phyloP scores from a whole-genome alignment of 2,113 vertebrate genomes.

The Cyphomyrus discorhynchus region DNA sequence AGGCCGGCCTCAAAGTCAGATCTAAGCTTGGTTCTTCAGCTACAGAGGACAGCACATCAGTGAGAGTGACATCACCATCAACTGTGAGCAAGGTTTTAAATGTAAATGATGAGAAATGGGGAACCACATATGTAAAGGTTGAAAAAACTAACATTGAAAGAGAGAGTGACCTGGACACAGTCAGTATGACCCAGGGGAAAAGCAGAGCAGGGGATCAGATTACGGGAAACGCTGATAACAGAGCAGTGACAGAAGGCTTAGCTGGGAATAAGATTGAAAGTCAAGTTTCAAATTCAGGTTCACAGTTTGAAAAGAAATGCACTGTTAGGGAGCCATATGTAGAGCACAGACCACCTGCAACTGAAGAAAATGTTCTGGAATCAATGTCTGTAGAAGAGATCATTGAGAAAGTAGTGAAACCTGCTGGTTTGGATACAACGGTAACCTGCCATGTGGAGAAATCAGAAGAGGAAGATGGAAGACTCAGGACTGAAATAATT shows the following conservation, averaged over 20 bases:
- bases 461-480: constrained; percentile 67
- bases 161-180: constrained; percentile 37
- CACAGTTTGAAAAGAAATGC: not conserved
- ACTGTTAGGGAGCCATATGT: constrained; percentile 67
- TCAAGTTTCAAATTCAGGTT: not conserved
- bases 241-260: not conserved
- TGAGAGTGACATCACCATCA: constrained; percentile 42
- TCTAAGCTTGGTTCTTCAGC: constrained; percentile 27
- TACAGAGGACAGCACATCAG: constrained; percentile 38
- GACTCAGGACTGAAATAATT: constrained; percentile 68
- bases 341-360: constrained; percentile 64
- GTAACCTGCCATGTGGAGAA: constrained; percentile 71
- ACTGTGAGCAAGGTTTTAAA: constrained; percentile 32
- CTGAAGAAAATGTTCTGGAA: constrained; percentile 52
- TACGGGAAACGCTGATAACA: not conserved
- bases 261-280: not conserved
- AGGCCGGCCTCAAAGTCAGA: constrained; percentile 28
- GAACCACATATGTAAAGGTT: constrained; percentile 36
- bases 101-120: constrained; percentile 37
- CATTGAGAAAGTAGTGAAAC: constrained; percentile 73
- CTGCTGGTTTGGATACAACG: constrained; percentile 64
- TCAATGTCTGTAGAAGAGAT: constrained; percentile 64
- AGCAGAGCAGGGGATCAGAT: constrained; percentile 24
- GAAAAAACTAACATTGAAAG: constrained; percentile 18
- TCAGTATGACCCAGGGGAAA: constrained; percentile 25